Base-by-base conservation (phyloP, 2,888 invertebrate genomes). In the Tetheella fluctuosa region DNA sequence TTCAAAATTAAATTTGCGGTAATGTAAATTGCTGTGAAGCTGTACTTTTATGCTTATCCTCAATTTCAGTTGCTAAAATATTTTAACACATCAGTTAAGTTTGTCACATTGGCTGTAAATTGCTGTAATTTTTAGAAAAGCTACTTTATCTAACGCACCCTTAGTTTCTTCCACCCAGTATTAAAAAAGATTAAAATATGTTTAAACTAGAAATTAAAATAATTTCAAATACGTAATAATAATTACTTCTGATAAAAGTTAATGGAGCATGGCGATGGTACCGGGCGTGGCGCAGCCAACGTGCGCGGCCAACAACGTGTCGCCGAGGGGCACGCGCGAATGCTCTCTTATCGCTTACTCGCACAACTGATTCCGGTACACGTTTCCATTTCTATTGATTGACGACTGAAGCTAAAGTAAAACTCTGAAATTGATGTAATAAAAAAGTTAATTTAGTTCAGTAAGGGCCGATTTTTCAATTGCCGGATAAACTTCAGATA, bases 1-100 rank as follows among this genome's bases (percentile, higher is more conserved):
- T 70, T 69, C 58, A 52, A 70, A 73, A 81, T 81, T 76, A 70
- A 73, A 62, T 79, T 79, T 66, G 64, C 59, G 52, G 58, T 59
- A 54, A 61, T 60, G 57, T 12, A 37, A 58, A 55, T 34, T 55
- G 34, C 23, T 20, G 30, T 8, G 17, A 55, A 20, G 30, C 12
- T 20, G 17, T 17, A 54, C 3, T 54, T 54, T 17, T 25, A 30
- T n/a, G n/a, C 17, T 28, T n/a, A 54, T 54, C 8, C 17, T n/a
- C 0, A 48, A 20, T 48, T 48, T 48, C 48, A 48, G 20, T 48
- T 48, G 48, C 48, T 48, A 39, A 39, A 10, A 17, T 12, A 17
- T 42, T 42, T 39, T 39, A 17, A 12, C 17, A 42, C 10, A 17
- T 42, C 17, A 3, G n/a, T n/a, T n/a, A n/a, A n/a, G n/a, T n/a